Evolutionary conservation across 2,113 vertebrate genomes (phyloP).

Genomic region (Penelope pileata): DNA sequence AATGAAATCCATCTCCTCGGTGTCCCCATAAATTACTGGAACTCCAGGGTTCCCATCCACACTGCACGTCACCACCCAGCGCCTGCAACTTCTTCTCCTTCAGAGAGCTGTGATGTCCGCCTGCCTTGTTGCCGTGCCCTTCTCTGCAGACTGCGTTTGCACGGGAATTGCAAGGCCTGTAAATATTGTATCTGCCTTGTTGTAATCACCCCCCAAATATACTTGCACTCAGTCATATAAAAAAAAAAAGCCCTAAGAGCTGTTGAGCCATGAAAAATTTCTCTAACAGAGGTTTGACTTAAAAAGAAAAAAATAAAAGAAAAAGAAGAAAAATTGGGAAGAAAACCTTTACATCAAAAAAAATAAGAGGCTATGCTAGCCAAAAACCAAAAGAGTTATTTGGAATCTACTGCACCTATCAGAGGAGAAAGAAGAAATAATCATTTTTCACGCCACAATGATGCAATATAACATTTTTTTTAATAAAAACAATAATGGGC

Average conservation of each 20-base stretch:
- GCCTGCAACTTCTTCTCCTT: conserved; percentile 32
- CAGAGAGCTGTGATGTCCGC: conserved; percentile 53
- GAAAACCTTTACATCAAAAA: not conserved
- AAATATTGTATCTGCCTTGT: conserved; percentile 72
- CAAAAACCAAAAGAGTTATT: not conserved
- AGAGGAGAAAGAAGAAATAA: not conserved
- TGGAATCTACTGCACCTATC: not conserved
- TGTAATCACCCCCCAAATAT: conserved; percentile 68
- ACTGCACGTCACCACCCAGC: conserved; percentile 34
- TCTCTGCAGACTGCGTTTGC: conserved; percentile 64
- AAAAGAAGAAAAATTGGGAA: conserved; percentile 23
- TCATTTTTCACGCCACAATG: conserved; percentile 13
- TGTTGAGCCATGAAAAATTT: conserved; percentile 26
- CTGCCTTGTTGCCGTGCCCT: conserved; percentile 59
- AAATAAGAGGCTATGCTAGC: not conserved
- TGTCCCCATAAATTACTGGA: conserved; percentile 70
- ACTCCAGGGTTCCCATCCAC: conserved; percentile 51
- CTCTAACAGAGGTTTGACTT: not conserved
- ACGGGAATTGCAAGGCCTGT: conserved; percentile 67
- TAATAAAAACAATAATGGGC: conserved; percentile 7
- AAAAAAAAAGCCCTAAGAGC: not conserved
- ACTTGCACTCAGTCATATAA: conserved; percentile 21
- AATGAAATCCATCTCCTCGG: conserved; percentile 65
- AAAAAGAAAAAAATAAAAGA: conserved; percentile 25
- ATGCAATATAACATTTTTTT: not conserved